Percentiles rank a stretch among this genome's conserved stretches.
Evolutionary conservation across 1,140 invertebrate genomes (phyloP).

Genomic region (Glossosoma conforme): DNA sequence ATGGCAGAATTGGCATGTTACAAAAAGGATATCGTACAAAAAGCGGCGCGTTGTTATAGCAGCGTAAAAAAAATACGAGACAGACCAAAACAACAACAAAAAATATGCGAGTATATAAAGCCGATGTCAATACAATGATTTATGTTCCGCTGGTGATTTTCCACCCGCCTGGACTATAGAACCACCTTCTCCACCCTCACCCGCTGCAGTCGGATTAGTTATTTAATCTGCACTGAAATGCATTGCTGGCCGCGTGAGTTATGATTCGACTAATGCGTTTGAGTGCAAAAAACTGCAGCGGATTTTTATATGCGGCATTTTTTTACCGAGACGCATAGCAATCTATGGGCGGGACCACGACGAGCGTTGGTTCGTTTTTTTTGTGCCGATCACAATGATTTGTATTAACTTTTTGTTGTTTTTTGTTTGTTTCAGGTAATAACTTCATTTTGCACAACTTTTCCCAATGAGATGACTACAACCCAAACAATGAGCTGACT

Average conservation of each 20-base stretch:
- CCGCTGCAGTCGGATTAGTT: conserved; percentile 21
- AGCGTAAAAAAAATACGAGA: too few species aligned
- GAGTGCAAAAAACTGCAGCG: conserved; percentile 13
- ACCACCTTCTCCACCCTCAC: conserved; percentile 3
- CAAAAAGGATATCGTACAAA: too few species aligned
- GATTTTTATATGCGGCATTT: too few species aligned
- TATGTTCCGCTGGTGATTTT: conserved; percentile 12
- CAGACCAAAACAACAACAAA: background rate
- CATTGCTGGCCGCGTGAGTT: conserved; percentile 26
- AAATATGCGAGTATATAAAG: background rate
- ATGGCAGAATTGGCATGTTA: too few species aligned
- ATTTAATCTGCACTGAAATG: conserved; percentile 27
- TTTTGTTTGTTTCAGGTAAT: conserved; percentile 14
- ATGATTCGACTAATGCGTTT: conserved; percentile 24
- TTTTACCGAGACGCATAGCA: background rate
- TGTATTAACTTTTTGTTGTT: conserved; percentile 4
- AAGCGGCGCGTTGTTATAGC: too few species aligned
- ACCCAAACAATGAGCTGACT: too few species aligned
- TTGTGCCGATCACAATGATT: background rate
- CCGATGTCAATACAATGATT: conserved; percentile 1
- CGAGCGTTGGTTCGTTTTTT: background rate
- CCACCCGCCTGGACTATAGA: conserved; percentile 2
- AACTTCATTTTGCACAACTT: too few species aligned
- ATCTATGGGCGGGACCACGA: too few species aligned
- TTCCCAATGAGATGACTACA: too few species aligned